Evolutionary conservation across 2,888 invertebrate species (phyloP).

Genomic region (Mythimna loreyi): DNA sequence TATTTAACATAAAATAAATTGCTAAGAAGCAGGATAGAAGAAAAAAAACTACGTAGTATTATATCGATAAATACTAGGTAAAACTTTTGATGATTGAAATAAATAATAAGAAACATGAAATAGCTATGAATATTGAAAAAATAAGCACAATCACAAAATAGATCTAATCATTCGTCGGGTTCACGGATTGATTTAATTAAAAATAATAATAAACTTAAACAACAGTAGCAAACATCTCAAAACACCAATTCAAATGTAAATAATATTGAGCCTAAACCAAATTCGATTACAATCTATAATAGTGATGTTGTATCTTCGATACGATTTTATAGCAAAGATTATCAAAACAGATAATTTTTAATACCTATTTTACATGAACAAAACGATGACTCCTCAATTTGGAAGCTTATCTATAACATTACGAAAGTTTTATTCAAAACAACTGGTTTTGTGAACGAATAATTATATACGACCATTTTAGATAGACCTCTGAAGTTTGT

Average conservation of each 20-base stretch:
- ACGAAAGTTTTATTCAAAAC: conserved; percentile 67
- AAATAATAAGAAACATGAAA: no score
- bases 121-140: neutral
- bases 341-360: conserved; percentile 57
- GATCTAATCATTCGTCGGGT: neutral
- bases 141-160: neutral
- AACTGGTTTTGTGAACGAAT: conserved; percentile 73
- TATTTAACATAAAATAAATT: no score
- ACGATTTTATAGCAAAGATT: conserved; percentile 58
- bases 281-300: conserved; percentile 53
- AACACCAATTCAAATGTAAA: conserved; percentile 36
- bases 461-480: conserved; percentile 67
- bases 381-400: conserved; percentile 58
- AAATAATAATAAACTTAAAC: conserved; percentile 6
- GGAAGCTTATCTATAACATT: conserved; percentile 68
- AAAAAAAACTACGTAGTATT: no score
- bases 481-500: conserved; percentile 64
- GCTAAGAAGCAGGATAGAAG: no score
- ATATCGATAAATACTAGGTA: no score
- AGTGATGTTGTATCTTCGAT: conserved; percentile 52
- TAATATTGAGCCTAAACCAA: conserved; percentile 21
- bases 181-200: neutral
- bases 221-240: conserved; percentile 25
- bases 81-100: no score
- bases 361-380: conserved; percentile 59